Evolutionary conservation across 2,888 invertebrate species (phyloP).

Genomic region (Perizoma affinitatum): DNA sequence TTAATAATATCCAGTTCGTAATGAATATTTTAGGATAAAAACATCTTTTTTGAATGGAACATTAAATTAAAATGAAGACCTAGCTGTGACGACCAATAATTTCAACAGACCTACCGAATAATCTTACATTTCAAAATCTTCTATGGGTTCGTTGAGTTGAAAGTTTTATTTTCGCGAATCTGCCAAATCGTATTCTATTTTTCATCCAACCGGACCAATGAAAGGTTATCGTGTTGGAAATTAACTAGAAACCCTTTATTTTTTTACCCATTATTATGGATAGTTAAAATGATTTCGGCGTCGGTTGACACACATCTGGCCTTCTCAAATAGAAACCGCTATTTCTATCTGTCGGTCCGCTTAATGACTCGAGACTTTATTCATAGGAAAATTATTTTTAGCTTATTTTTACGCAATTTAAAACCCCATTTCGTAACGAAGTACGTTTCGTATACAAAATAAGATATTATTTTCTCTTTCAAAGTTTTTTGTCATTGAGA

Average conservation of each 20-base stretch:
- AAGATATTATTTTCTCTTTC: background rate
- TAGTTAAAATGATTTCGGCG: conserved; percentile 66
- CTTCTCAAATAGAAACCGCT: conserved; percentile 66
- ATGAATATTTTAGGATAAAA: conserved; percentile 26
- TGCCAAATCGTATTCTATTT: conserved; percentile 14
- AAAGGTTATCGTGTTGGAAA: conserved; percentile 12
- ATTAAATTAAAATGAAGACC: no score
- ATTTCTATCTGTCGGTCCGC: conserved; percentile 68
- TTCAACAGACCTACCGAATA: conserved; percentile 6
- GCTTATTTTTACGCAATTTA: conserved; percentile 57
- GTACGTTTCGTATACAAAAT: background rate
- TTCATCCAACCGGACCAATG: conserved; percentile 18
- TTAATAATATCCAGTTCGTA: conserved; percentile 17
- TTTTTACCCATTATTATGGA: conserved; percentile 53
- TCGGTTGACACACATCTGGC: conserved; percentile 75
- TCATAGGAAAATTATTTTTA: conserved; percentile 61
- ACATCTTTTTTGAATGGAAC: background rate
- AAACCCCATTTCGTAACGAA: conserved; percentile 33
- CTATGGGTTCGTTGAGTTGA: conserved; percentile 12
- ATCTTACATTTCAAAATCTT: conserved; percentile 7
- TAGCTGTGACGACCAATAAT: background rate
- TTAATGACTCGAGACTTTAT: conserved; percentile 70
- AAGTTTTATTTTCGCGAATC: conserved; percentile 21
- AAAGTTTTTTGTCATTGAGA: no score
- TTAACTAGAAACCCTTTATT: conserved; percentile 47